Evolutionary conservation across 2,113 vertebrate genomes (phyloP).

Genomic region (Cheirogaleus medius): DNA sequence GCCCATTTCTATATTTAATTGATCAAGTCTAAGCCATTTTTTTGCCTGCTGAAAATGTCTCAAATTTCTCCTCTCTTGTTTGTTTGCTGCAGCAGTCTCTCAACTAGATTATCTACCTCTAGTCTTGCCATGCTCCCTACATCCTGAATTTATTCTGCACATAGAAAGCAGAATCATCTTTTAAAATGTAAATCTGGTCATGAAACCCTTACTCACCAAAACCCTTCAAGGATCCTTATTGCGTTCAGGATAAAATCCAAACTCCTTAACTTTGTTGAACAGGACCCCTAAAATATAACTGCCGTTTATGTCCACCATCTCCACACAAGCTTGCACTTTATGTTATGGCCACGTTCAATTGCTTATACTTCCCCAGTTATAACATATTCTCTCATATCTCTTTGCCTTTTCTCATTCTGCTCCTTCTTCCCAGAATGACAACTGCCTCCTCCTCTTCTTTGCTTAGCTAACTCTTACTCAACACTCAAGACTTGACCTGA

Average conservation of each 20-base stretch:
- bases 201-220: neutral
- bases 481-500: neutral
- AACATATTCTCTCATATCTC: neutral
- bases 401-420: constrained; percentile 2
- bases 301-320: neutral
- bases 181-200: neutral
- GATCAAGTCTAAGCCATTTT: neutral
- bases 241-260: constrained; percentile 24
- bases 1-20: constrained; percentile 6
- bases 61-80: neutral
- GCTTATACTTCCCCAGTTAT: neutral
- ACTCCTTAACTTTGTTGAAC: neutral
- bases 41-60: neutral
- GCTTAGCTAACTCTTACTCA: constrained; percentile 29
- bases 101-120: neutral
- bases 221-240: neutral
- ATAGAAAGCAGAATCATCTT: neutral
- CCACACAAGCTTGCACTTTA: neutral
- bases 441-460: neutral
- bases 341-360: constrained; percentile 5
- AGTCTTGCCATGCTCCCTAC: neutral
- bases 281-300: neutral
- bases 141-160: constrained; percentile 9
- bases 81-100: neutral
- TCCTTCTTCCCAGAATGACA: neutral